Percentiles rank a stretch among this genome's conserved stretches.
Evolutionary conservation across 2,113 vertebrate species (phyloP).

Genomic region (Oophaga pumilio): DNA sequence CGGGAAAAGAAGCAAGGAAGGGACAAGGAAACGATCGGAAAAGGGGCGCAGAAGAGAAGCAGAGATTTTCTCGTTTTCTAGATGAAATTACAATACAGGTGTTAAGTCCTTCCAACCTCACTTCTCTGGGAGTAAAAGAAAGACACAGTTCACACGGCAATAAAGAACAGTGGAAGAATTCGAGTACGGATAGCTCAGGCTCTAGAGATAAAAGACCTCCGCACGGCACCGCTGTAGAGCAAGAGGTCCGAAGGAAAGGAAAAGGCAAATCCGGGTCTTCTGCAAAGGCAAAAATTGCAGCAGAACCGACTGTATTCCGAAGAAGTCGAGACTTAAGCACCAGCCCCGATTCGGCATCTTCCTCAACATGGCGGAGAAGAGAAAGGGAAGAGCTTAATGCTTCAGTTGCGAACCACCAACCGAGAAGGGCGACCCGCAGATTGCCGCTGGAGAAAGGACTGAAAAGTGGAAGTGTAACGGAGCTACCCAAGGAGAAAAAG

Average conservation of each 20-base stretch:
- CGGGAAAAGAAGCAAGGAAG: constrained; percentile 52
- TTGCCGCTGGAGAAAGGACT: not conserved
- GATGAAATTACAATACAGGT: constrained; percentile 82
- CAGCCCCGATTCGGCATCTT: constrained; percentile 52
- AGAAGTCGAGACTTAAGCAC: constrained; percentile 46
- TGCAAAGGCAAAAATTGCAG: not conserved
- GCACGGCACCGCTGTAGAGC: not conserved
- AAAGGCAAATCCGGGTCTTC: constrained; percentile 31
- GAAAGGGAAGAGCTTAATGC: not conserved
- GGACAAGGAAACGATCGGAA: constrained; percentile 32
- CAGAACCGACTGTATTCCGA: not conserved
- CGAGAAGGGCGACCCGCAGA: not conserved
- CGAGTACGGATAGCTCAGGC: constrained; percentile 40
- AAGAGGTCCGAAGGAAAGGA: constrained; percentile 27
- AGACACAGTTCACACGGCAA: constrained; percentile 53
- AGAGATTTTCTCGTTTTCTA: constrained; percentile 79
- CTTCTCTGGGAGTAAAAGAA: constrained; percentile 71
- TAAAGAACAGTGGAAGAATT: not conserved
- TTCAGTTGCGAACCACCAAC: not conserved
- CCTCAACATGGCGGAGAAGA: constrained; percentile 4
- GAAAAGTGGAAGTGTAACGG: not conserved
- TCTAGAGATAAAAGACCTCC: constrained; percentile 42
- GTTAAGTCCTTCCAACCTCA: constrained; percentile 77
- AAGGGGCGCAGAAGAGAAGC: constrained; percentile 72
- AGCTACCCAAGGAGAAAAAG: not conserved